Percentiles rank a stretch among this genome's conserved stretches.
Conservation (phyloP, 2,113 vertebrate species). For the Melanocharis versteri region DNA sequence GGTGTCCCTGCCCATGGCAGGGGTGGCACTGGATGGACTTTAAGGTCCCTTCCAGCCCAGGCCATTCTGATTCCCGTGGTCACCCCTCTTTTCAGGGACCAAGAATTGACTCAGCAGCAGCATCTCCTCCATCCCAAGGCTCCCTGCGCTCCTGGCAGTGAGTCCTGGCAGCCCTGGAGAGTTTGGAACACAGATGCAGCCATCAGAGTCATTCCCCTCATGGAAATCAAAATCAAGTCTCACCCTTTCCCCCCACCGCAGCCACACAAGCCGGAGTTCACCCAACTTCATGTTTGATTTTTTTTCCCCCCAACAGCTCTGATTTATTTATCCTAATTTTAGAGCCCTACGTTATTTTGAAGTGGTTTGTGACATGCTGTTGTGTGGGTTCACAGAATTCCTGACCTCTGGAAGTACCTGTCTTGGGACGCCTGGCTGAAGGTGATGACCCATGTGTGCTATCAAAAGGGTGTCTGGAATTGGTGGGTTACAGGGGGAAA, state of each 20-base stretch:
- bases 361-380: neutral
- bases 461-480: neutral
- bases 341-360: neutral
- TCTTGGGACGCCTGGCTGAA: neutral
- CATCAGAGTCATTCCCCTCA: rapidly evolving
- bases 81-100: neutral
- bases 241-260: neutral
- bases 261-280: neutral
- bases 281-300: neutral
- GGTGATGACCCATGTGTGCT: neutral
- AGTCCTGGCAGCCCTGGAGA: neutral
- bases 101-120: neutral
- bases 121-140: neutral
- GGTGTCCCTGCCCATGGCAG: neutral
- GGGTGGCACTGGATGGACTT: rapidly evolving
- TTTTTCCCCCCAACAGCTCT: neutral
- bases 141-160: neutral
- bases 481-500: neutral
- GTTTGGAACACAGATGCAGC: neutral
- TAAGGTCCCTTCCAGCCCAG: neutral
- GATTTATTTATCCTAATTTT: neutral
- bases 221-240: neutral
- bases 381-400: neutral
- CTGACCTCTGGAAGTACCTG: neutral
- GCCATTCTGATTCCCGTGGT: neutral